These are phyloP conservation scores for Neocrepidodera transversa DNA, from an alignment of 2,888 invertebrate genomes.

Conservation along the genomic window DNA sequence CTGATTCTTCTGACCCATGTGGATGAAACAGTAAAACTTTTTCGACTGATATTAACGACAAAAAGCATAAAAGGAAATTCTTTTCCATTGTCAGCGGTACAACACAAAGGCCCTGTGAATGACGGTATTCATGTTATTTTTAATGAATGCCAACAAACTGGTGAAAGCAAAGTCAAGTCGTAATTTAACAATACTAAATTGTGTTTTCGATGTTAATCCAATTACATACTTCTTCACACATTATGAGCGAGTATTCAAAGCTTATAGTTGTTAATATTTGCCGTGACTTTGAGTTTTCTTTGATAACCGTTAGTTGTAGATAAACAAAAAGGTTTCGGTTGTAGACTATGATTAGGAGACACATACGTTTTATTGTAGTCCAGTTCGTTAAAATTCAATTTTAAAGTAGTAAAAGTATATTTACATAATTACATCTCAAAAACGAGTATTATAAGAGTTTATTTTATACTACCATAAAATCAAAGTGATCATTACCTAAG, in stretches of 20 bases:
- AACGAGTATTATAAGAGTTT: too few species aligned
- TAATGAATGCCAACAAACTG: constrained; percentile 28
- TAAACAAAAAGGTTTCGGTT: not conserved
- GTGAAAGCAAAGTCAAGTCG: constrained; percentile 30
- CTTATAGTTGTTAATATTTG: not conserved
- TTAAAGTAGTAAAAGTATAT: not conserved
- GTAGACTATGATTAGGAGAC: not conserved
- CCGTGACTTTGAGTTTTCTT: constrained; percentile 9
- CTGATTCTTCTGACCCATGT: not conserved
- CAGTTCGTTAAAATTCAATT: not conserved
- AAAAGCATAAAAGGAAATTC: constrained; percentile 12
- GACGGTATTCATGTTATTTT: constrained; percentile 34
- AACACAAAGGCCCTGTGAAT: constrained; percentile 31
- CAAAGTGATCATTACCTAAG: too few species aligned
- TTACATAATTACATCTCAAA: too few species aligned
- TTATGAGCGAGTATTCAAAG: constrained; percentile 16
- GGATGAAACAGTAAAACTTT: constrained; percentile 14
- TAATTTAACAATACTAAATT: constrained; percentile 33
- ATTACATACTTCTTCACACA: constrained; percentile 30
- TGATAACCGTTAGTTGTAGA: not conserved
- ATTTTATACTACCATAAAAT: too few species aligned
- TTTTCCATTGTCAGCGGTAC: constrained; percentile 24
- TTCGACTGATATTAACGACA: constrained; percentile 15
- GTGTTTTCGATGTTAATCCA: constrained; percentile 33
- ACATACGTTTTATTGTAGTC: not conserved